A percentile compares a stretch with the other conserved stretches of the same genome.
Conservation (phyloP, 2,113 vertebrate genomes). For the Macaca fascicularis region T2T-MFA8v1.1 NC_088385.1:6144001-6144500, state of each 20-base stretch:
- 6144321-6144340: neutral
- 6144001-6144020: rapidly evolving
- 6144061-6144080: neutral
- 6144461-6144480: neutral
- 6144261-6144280: neutral
- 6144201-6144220: neutral
- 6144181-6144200: neutral
- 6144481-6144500: neutral
- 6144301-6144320: neutral
- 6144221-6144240: neutral
- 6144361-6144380: neutral
- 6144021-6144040: neutral
- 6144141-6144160: neutral
- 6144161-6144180: neutral
- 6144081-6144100: neutral
- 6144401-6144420: neutral
- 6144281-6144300: neutral
- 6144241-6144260: neutral
- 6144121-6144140: neutral
- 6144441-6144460: neutral
- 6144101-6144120: neutral
- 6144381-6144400: neutral
- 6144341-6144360: neutral
- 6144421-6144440: neutral
- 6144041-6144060: neutral